These are phyloP conservation scores for Sitta europaea DNA, from an alignment of 2,113 vertebrate genomes.

Conservation along the genomic window DNA sequence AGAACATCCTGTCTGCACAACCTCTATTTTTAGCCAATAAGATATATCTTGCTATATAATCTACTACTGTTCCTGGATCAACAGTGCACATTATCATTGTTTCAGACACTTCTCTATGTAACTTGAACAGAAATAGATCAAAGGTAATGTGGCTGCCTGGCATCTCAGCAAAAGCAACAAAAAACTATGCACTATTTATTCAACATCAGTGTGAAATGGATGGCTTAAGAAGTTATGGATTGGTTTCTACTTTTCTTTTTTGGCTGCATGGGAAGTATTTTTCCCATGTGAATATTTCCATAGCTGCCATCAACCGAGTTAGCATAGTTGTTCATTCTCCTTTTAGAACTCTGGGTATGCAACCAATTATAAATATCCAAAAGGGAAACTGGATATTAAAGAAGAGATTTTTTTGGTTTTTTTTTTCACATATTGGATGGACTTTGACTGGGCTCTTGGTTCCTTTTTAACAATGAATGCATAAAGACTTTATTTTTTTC, in stretches of 20 bases:
- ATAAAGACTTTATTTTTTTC: not conserved
- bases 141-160: not conserved
- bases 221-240: not conserved
- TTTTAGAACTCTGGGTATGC: not conserved
- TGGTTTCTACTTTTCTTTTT: not conserved
- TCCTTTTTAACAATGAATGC: not conserved
- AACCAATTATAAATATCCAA: not conserved
- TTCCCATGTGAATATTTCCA: conserved; percentile 3
- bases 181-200: not conserved
- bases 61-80: conserved; percentile 30
- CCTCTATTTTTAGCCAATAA: conserved; percentile 25
- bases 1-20: conserved; percentile 18
- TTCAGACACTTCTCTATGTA: conserved; percentile 19
- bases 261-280: not conserved
- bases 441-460: not conserved
- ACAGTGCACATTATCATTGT: conserved; percentile 24
- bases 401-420: not conserved
- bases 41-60: conserved; percentile 10
- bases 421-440: not conserved
- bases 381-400: not conserved
- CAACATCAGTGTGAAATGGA: not conserved
- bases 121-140: conserved; percentile 45
- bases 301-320: not conserved
- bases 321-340: not conserved
- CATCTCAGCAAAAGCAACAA: not conserved